These are phyloP conservation scores for Notodonta dromedarius DNA, from an alignment of 2,888 invertebrate species.

Conservation along the genomic window DNA sequence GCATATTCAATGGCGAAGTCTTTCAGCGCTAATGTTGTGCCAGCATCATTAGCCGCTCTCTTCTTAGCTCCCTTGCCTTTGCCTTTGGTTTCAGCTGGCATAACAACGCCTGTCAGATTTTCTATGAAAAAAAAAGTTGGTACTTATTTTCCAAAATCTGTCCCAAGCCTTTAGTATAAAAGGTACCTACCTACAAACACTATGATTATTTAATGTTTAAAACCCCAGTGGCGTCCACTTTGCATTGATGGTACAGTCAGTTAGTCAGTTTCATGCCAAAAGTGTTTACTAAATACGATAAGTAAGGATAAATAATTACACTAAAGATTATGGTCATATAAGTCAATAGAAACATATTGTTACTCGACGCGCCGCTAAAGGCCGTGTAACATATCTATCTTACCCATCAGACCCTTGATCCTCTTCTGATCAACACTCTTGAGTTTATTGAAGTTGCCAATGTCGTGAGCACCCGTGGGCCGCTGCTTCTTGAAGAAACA, in stretches of 20 bases:
- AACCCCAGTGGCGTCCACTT: too few species aligned
- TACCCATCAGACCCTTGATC: constrained; percentile 88
- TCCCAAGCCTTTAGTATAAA: too few species aligned
- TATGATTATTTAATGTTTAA: too few species aligned
- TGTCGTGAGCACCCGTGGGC: constrained; percentile 89
- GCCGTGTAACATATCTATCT: constrained; percentile 24
- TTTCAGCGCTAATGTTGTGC: constrained; percentile 70
- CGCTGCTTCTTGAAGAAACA: constrained; percentile 95
- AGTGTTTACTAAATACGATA: too few species aligned
- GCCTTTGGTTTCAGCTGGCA: constrained; percentile 78
- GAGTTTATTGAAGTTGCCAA: constrained; percentile 91
- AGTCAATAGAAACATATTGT: too few species aligned
- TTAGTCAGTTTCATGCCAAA: too few species aligned
- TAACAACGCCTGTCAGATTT: constrained; percentile 58
- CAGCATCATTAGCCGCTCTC: constrained; percentile 52
- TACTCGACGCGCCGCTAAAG: too few species aligned
- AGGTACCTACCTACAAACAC: too few species aligned
- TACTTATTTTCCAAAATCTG: too few species aligned
- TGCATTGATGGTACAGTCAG: too few species aligned
- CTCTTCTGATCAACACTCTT: constrained; percentile 93
- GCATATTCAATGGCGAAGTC: constrained; percentile 93
- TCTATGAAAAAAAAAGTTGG: constrained; percentile 22
- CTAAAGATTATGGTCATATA: too few species aligned
- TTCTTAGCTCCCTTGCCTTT: constrained; percentile 74
- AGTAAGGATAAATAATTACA: too few species aligned